Percentiles rank a stretch among this genome's conserved stretches.
These are phyloP conservation scores for Fundulus diaphanus DNA, from an alignment of 2,797 vertebrate species.

Conservation along the genomic window DNA sequence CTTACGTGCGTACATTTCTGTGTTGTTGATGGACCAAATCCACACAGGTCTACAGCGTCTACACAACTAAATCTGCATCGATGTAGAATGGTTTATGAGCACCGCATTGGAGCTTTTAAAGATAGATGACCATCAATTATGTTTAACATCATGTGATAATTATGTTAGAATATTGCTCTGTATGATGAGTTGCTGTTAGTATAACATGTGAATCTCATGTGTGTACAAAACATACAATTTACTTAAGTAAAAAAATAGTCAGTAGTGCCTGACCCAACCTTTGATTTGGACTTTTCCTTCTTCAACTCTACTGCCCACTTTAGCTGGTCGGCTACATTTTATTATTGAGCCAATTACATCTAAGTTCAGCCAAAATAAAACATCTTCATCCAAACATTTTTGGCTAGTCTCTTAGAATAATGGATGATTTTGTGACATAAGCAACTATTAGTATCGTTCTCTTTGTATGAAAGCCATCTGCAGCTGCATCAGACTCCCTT, in stretches of 20 bases:
- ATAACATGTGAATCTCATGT: background rate
- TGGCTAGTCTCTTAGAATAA: background rate
- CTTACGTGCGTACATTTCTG: constrained; percentile 26
- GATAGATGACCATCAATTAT: background rate
- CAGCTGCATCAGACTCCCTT: too few species aligned
- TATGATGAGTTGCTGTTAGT: background rate
- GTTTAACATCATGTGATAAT: background rate
- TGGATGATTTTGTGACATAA: too few species aligned
- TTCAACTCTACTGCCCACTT: background rate
- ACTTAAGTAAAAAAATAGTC: background rate
- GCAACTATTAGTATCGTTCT: too few species aligned
- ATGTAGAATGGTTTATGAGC: background rate
- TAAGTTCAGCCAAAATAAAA: background rate
- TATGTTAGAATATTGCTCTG: background rate
- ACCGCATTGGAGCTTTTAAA: background rate
- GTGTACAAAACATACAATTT: background rate
- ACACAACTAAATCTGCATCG: background rate
- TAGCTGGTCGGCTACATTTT: background rate
- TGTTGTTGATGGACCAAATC: constrained; percentile 11
- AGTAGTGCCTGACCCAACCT: background rate
- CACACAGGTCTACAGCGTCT: background rate
- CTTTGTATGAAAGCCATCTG: too few species aligned
- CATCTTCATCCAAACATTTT: background rate
- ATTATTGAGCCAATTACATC: background rate
- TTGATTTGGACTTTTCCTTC: background rate